Percentiles rank a stretch among this genome's conserved stretches.
Evolutionary conservation across 2,888 invertebrate genomes (phyloP).

Genomic region (Lochmaea capreae): DNA sequence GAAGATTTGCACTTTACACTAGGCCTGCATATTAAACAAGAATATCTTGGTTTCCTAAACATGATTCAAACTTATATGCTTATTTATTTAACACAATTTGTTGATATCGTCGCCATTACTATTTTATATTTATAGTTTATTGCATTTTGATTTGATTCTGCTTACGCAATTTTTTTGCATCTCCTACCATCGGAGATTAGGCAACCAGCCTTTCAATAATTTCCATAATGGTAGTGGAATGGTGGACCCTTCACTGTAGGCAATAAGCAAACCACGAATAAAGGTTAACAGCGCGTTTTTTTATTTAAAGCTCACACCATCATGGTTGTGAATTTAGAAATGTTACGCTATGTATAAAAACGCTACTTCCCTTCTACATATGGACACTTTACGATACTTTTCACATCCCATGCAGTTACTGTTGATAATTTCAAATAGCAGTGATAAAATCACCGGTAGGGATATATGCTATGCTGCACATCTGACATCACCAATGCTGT

Average conservation of each 20-base stretch:
- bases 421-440: background rate
- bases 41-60: background rate
- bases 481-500: background rate
- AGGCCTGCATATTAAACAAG: background rate
- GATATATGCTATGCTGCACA: background rate
- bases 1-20: background rate
- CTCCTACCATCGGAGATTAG: background rate
- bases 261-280: too few relatives aligned
- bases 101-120: slow-evolving; percentile 5
- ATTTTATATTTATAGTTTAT: background rate
- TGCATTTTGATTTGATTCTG: background rate
- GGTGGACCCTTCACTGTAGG: too few relatives aligned
- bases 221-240: too few relatives aligned
- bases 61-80: background rate
- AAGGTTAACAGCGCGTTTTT: too few relatives aligned
- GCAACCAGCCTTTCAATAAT: slow-evolving; percentile 1
- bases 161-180: slow-evolving; percentile 13
- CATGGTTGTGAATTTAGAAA: too few relatives aligned
- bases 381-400: too few relatives aligned
- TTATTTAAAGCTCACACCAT: too few relatives aligned
- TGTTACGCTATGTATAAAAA: too few relatives aligned
- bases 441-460: background rate
- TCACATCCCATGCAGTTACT: too few relatives aligned
- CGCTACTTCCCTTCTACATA: too few relatives aligned
- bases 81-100: background rate